phyloP scores from a whole-genome alignment of 2,888 invertebrate species.

The Tachina grossa region DNA sequence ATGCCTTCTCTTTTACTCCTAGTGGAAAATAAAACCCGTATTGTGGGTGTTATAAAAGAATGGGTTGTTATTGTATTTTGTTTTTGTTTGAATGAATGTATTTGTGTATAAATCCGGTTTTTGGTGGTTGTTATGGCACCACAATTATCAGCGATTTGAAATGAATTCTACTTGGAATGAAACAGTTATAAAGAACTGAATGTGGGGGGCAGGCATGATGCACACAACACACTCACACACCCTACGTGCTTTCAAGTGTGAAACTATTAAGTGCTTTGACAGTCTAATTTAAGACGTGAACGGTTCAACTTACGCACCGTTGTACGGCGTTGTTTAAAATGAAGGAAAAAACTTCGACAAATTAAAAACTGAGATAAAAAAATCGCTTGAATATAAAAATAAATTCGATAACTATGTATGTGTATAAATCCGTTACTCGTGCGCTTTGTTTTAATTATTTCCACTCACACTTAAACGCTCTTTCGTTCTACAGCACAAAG shows the following conservation, averaged over 20 bases:
- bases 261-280: slow-evolving; percentile 35
- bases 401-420: slow-evolving; percentile 14
- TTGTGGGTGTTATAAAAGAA: slow-evolving; percentile 49
- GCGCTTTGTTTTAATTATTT: slow-evolving; percentile 40
- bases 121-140: slow-evolving; percentile 72
- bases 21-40: not conserved
- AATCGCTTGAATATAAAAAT: slow-evolving; percentile 16
- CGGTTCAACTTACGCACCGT: slow-evolving; percentile 50
- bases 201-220: not conserved
- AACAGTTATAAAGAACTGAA: slow-evolving; percentile 13
- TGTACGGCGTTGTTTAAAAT: slow-evolving; percentile 41
- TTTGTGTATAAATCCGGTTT: slow-evolving; percentile 68
- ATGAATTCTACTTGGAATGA: slow-evolving; percentile 64
- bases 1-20: slow-evolving; percentile 45
- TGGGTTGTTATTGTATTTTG: slow-evolving; percentile 11
- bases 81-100: slow-evolving; percentile 9
- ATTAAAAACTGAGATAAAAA: slow-evolving; percentile 33
- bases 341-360: slow-evolving; percentile 34
- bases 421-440: slow-evolving; percentile 58
- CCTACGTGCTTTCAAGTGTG: slow-evolving; percentile 9
- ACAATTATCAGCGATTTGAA: slow-evolving; percentile 71
- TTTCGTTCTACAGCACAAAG: slow-evolving; percentile 18
- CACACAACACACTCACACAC: slow-evolving; percentile 23
- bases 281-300: slow-evolving; percentile 65
- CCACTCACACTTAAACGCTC: slow-evolving; percentile 31